Conservation (phyloP, 35 echinoderm and acorn worm genomes). For the Lytechinus pictus region DNA sequence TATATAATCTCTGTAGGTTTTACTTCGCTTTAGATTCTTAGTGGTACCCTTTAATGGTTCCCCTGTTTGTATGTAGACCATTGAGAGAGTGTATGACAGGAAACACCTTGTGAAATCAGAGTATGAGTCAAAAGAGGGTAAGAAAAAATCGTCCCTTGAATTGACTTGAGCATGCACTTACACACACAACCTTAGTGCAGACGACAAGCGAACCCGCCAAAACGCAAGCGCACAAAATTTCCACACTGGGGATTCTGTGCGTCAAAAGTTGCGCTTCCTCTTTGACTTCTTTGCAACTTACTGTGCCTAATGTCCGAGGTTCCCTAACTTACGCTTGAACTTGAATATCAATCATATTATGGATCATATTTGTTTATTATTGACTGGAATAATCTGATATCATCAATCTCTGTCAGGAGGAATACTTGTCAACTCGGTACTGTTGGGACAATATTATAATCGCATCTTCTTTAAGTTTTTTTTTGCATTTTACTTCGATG, state of each 20-base stretch:
- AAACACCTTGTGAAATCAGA: conserved; percentile 10
- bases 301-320: neutral
- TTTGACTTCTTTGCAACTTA: neutral
- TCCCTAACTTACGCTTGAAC: neutral
- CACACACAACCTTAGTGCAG: neutral
- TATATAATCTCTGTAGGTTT: too few species aligned
- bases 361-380: neutral
- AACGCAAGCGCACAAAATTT: neutral
- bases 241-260: neutral
- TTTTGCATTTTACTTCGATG: neutral
- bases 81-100: neutral
- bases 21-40: neutral
- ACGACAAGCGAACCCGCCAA: neutral
- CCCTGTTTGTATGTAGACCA: neutral
- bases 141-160: neutral
- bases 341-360: neutral
- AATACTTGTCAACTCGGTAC: neutral
- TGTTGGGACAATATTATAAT: neutral
- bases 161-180: neutral
- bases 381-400: neutral
- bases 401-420: neutral
- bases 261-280: neutral
- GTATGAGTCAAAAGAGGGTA: conserved; percentile 17
- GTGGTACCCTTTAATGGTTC: conserved; percentile 23
- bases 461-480: neutral